A percentile compares a stretch with the other conserved stretches of the same genome.
These are phyloP conservation scores for Sceloporus tristichus DNA, from an alignment of 2,113 vertebrate genomes.

Conservation along the genomic window DNA sequence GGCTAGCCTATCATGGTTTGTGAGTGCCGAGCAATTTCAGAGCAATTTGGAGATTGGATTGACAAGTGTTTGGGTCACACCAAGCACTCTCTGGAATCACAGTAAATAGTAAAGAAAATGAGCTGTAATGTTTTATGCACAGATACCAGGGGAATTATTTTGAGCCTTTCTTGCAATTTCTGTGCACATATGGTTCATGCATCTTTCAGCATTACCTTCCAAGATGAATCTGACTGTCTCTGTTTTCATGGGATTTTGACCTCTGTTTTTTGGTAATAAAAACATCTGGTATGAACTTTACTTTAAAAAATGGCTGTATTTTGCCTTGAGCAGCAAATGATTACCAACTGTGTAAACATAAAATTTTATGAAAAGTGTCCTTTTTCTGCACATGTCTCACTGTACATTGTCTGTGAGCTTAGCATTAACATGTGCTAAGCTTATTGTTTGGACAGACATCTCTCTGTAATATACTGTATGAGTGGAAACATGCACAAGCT, in stretches of 20 bases:
- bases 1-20: background rate
- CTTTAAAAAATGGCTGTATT: slow-evolving; percentile 32
- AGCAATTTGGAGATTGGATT: background rate
- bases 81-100: background rate
- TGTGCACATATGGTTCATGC: slow-evolving; percentile 56
- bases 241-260: slow-evolving; percentile 54
- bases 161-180: slow-evolving; percentile 45
- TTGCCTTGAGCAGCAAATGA: slow-evolving; percentile 67
- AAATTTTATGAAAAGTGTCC: slow-evolving; percentile 58
- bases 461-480: background rate
- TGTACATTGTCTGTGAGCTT: slow-evolving; percentile 49
- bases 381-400: slow-evolving; percentile 46
- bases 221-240: slow-evolving; percentile 63
- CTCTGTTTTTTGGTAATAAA: slow-evolving; percentile 53
- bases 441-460: background rate
- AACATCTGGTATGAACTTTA: slow-evolving; percentile 70
- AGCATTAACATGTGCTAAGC: slow-evolving; percentile 37
- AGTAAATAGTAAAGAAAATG: background rate
- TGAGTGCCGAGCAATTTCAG: background rate
- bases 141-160: slow-evolving; percentile 39
- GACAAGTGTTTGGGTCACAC: background rate
- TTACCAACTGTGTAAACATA: slow-evolving; percentile 77
- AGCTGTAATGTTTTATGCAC: slow-evolving; percentile 13
- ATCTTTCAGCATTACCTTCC: slow-evolving; percentile 60
- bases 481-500: background rate